phyloP scores from a whole-genome alignment of 2,888 invertebrate genomes.

The Fragum whitleyi region DNA sequence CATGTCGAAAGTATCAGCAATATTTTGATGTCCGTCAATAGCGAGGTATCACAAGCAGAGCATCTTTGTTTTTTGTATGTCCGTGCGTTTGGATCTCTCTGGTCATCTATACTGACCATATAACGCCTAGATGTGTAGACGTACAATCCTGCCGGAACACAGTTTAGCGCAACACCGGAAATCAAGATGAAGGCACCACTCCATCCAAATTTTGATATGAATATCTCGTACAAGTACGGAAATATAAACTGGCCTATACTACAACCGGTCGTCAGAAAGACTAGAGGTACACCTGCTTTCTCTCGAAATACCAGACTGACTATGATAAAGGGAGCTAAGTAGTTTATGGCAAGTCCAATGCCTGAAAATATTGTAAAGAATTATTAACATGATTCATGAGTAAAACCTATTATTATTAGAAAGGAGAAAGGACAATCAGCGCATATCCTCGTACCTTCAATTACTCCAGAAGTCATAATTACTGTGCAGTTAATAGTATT shows the following conservation, averaged over 20 bases:
- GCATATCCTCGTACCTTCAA: no score
- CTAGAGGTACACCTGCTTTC: constrained; percentile 29
- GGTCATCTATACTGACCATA: background rate
- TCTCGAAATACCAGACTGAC: constrained; percentile 37
- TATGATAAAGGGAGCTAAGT: constrained; percentile 35
- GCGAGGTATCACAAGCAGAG: background rate
- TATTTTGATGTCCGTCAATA: constrained; percentile 9
- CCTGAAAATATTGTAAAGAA: constrained; percentile 16
- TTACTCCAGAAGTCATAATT: no score
- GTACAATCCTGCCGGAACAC: constrained; percentile 35
- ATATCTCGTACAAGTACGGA: constrained; percentile 30
- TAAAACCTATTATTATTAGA: no score
- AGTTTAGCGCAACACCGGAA: constrained; percentile 31
- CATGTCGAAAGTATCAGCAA: constrained; percentile 14
- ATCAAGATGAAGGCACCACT: constrained; percentile 35
- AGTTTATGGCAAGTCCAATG: constrained; percentile 32
- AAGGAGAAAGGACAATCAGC: no score
- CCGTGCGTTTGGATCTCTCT: background rate
- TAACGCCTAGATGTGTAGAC: constrained; percentile 33
- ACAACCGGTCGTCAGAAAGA: constrained; percentile 30
- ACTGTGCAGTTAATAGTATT: no score
- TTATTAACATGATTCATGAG: no score
- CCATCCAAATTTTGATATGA: constrained; percentile 45
- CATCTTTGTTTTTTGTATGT: background rate
- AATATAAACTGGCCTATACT: constrained; percentile 41